Evolutionary conservation across 2,888 invertebrate genomes (phyloP).

Genomic region (Xanthia icteritia): DNA sequence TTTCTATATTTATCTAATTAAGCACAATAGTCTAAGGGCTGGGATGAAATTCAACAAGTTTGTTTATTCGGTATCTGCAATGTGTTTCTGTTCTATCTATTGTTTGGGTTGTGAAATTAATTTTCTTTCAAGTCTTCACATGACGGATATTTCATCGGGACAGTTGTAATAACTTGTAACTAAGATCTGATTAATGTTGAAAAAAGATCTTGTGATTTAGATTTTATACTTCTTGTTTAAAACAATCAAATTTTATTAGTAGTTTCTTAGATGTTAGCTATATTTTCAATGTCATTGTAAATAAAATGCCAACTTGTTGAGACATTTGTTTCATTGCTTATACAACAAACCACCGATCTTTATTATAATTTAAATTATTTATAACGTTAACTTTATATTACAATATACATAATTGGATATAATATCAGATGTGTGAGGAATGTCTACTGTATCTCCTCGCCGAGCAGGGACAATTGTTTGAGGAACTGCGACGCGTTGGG

Average conservation of each 20-base stretch:
- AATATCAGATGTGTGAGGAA: constrained; percentile 69
- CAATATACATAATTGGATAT: constrained; percentile 65
- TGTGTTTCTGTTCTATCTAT: constrained; percentile 62
- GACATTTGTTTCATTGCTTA: constrained; percentile 80
- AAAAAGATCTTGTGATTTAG: constrained; percentile 88
- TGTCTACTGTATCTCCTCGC: constrained; percentile 92
- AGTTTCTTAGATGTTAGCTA: constrained; percentile 90
- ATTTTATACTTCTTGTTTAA: constrained; percentile 91
- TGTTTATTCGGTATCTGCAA: constrained; percentile 68
- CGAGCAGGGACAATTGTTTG: constrained; percentile 95
- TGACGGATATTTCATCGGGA: constrained; percentile 70
- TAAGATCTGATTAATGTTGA: constrained; percentile 86
- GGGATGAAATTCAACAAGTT: constrained; percentile 83
- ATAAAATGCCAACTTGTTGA: constrained; percentile 91
- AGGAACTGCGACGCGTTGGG: constrained; percentile 98
- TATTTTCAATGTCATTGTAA: constrained; percentile 91
- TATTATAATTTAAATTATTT: constrained; percentile 70
- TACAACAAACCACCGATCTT: constrained; percentile 68
- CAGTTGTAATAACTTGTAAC: constrained; percentile 77
- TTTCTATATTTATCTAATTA: constrained; percentile 79
- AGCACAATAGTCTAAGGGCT: constrained; percentile 88
- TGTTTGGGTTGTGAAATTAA: constrained; percentile 77
- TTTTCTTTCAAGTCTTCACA: constrained; percentile 63
- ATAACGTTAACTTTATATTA: constrained; percentile 67
- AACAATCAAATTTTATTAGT: constrained; percentile 90